Conservation (phyloP, 2,888 invertebrate genomes). For the Matsumyia berberina region DNA sequence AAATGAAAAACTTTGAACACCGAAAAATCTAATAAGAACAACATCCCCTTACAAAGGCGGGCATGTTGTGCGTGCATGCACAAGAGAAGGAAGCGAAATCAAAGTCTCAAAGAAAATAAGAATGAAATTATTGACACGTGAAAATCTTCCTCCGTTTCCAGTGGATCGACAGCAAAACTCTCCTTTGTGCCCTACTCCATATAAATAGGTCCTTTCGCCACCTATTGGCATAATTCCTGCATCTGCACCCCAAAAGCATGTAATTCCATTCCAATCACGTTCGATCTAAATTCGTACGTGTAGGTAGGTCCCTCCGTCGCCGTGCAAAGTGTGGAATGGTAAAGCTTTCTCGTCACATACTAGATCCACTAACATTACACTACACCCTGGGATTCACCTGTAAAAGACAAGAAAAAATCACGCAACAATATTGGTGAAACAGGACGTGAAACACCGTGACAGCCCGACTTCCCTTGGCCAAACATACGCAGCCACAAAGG, state of each 20-base stretch:
- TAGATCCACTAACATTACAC: constrained; percentile 50
- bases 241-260: constrained; percentile 61
- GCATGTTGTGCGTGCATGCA: constrained; percentile 1
- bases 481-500: constrained; percentile 22
- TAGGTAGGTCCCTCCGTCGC: no score
- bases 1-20: constrained; percentile 28
- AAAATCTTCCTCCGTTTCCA: constrained; percentile 39
- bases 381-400: constrained; percentile 38
- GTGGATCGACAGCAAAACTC: constrained; percentile 33
- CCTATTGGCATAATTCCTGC: constrained; percentile 67
- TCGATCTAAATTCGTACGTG: constrained; percentile 71
- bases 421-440: constrained; percentile 39
- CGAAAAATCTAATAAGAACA: constrained; percentile 44
- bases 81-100: constrained; percentile 50
- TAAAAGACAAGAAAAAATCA: constrained; percentile 3
- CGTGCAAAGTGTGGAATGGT: constrained; percentile 54
- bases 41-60: constrained; percentile 18
- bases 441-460: constrained; percentile 47
- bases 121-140: constrained; percentile 67
- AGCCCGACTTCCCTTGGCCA: constrained; percentile 24
- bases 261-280: constrained; percentile 74
- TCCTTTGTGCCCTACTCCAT: constrained; percentile 29
- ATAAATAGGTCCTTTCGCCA: constrained; percentile 70
- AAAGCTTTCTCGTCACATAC: constrained; percentile 57
- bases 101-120: constrained; percentile 62